phyloP scores from a whole-genome alignment of 1,140 invertebrate species.

The Drosophila trapezifrons region DNA sequence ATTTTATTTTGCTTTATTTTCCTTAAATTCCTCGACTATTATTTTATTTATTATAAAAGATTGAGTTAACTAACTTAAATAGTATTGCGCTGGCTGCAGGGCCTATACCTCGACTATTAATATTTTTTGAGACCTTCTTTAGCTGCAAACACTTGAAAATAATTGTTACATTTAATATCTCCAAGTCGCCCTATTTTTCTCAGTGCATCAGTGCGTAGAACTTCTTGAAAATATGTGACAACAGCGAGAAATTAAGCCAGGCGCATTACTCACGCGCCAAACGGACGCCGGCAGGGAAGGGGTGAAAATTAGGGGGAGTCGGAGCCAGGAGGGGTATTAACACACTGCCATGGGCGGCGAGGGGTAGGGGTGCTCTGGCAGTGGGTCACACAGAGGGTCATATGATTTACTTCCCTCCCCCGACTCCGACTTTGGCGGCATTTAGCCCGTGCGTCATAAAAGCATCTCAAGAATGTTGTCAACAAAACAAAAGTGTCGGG shows the following conservation, averaged over 20 bases:
- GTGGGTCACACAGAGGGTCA: conserved; percentile 54
- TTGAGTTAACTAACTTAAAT: too few species aligned
- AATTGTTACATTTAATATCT: too few species aligned
- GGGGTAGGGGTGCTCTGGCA: not conserved
- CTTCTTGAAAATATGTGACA: conserved; percentile 70
- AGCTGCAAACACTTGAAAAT: too few species aligned
- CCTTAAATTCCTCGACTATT: too few species aligned
- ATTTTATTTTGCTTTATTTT: too few species aligned
- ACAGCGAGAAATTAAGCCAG: conserved; percentile 77
- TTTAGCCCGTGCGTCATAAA: conserved; percentile 69
- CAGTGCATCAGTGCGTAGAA: conserved; percentile 9
- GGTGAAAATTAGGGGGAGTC: conserved; percentile 15
- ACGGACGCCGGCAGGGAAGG: conserved; percentile 18
- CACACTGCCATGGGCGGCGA: not conserved
- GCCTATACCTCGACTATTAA: too few species aligned
- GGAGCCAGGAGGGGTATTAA: conserved; percentile 12
- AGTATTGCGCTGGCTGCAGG: too few species aligned
- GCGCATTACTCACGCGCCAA: conserved; percentile 72
- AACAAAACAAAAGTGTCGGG: conserved; percentile 70
- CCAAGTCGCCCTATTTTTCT: too few species aligned
- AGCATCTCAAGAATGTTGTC: conserved; percentile 81
- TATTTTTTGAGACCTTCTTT: too few species aligned
- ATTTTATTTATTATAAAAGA: too few species aligned
- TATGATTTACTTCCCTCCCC: conserved; percentile 65
- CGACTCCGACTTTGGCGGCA: conserved; percentile 35